Evolutionary conservation across 1,140 invertebrate species (phyloP), one percentile per base, ranked within the genome.

Genomic region (Copidosoma floridanum): DNA sequence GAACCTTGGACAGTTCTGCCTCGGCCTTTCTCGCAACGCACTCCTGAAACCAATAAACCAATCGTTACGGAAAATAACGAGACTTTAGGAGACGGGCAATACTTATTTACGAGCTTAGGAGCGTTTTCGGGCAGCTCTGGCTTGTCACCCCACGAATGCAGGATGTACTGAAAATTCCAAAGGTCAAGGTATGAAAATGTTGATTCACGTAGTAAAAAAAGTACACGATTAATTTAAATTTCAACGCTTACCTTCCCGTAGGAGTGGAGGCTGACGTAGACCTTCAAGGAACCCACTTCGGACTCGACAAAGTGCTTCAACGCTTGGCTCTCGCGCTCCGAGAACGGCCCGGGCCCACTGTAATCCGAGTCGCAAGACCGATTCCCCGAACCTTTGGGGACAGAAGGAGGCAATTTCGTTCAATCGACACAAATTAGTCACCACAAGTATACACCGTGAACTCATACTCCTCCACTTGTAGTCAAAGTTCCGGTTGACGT

Each of bases 71-170:
- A 32, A 32, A 32, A 32, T 32, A 32, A 65, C 57, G 61, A 58
- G 29, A 38, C 46, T 37, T 21, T 41, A 38, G 56, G 24, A 18
- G 50, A 41, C 10, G 46, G 61, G 64, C 47, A 14, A 61, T 61
- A 44, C 38, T 14, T 59, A 71, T 72, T 74, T 69, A 83, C 82
- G 56, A 83, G 68, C 18, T 74, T 67, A n/a, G 74, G 67, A 61
- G 81, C 80, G 55, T 82, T 79, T 11, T 70, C 55, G 26, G 83
- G 82, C 10, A 77, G 55, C 4, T 67, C 50, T 14, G 53, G 60
- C 56, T 85, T 87, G 70, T 85, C 89, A 23, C 89, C 89, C 85
- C 88, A 91, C n/a, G 89, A 89, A 66, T 89, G 88, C 6, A 91
- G 67, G 59, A 89, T 71, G 69, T 86, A 85, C 65, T 73, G 52